Conservation (phyloP, 2,888 invertebrate genomes). For the Ptilodon capucinus region DNA sequence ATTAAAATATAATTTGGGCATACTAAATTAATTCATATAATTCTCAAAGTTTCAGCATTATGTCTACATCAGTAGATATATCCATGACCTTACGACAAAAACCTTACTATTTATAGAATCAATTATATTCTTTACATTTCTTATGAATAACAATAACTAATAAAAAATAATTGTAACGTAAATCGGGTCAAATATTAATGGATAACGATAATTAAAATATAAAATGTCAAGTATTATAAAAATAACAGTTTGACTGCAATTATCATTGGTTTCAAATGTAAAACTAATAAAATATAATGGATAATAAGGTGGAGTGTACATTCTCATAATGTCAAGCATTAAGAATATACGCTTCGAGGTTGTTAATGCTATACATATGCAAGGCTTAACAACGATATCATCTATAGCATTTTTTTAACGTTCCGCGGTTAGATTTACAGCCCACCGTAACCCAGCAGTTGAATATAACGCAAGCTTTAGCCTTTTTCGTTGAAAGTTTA, state of each 20-base stretch:
- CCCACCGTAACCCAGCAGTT: conserved; percentile 34
- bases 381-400: conserved; percentile 24
- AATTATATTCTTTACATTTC: background rate
- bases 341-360: conserved; percentile 3
- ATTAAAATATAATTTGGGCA: background rate
- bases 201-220: background rate
- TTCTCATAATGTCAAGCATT: conserved; percentile 3
- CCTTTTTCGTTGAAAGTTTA: conserved; percentile 52
- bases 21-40: too few relatives aligned
- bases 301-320: conserved; percentile 4
- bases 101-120: background rate
- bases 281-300: conserved; percentile 11
- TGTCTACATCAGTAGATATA: background rate
- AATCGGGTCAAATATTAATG: background rate
- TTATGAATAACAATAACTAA: background rate
- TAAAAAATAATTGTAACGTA: background rate
- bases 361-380: conserved; percentile 15
- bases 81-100: background rate
- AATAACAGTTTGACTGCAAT: conserved; percentile 4
- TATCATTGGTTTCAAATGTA: conserved; percentile 8
- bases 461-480: conserved; percentile 34
- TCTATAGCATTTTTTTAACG: conserved; percentile 31
- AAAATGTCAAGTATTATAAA: conserved; percentile 1
- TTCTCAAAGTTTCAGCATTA: background rate
- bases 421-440: conserved; percentile 35